Base-by-base conservation (phyloP, 2,888 invertebrate species). In the Diabrotica balteata region DNA sequence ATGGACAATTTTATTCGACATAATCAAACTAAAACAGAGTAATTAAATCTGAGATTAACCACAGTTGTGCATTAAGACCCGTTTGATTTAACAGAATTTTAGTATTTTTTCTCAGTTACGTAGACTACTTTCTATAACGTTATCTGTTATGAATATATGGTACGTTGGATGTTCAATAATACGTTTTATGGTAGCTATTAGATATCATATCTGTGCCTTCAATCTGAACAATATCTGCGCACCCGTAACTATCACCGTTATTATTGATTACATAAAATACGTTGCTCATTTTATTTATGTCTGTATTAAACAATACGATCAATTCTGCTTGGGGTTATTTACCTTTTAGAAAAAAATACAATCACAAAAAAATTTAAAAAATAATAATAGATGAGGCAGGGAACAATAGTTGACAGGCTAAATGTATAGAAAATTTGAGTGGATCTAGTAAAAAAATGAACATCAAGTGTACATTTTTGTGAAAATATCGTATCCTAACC, bases 151-250 rank as follows among this genome's bases (percentile, higher is more conserved):
- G 45, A 52, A 58, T 58, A 49, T 49, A 64, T 59, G 64, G 58
- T 58, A 64, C 51, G 58, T 22, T 64, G 64, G 44, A 64, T 64
- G 58, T 64, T 59, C 64, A 64, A 64, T 64, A 64, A 64, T 64
- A 64, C 58, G 64, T 64, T 64, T 64, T 64, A 64, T 58, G 43
- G 64, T 64, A 58, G 58, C 64, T 52, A 64, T 64, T 64, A 64
- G 45, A 64, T 9, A 11, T 22, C 52, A 59, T 64, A 64, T 64
- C 64, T 64, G 51, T 64, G 52, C 64, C 46, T 64, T 64, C 64
- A 52, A 64, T 64, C 64, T 64, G 43, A 58, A 64, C 58, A 64
- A 64, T 64, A 64, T 64, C 52, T 50, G 51, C 58, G 52, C 58
- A 59, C 32, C 64, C 58, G 64, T 64, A 58, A 64, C 63, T 57